Percentiles rank a stretch among this genome's conserved stretches.
phyloP scores from a whole-genome alignment of 2,113 vertebrate species.

The Asarcornis scutulata region DNA sequence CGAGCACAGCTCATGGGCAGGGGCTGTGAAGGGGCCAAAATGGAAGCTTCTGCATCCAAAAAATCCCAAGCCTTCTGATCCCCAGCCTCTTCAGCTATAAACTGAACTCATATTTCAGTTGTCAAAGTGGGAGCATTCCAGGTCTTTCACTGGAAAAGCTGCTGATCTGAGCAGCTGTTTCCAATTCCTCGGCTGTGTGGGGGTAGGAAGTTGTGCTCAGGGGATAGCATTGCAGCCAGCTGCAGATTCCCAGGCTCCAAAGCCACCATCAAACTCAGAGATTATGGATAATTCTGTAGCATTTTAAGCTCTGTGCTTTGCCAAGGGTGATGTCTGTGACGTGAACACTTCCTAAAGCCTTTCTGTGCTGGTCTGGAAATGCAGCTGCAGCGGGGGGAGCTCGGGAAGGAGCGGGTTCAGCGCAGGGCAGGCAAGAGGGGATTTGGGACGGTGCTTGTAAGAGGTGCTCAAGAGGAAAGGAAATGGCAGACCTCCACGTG shows the following conservation, averaged over 20 bases:
- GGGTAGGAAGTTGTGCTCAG: not conserved
- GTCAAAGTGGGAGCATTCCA: not conserved
- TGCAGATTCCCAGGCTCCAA: not conserved
- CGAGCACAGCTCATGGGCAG: not conserved
- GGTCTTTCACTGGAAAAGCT: constrained; percentile 6
- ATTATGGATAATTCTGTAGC: not conserved
- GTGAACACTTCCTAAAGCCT: not conserved
- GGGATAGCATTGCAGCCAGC: not conserved
- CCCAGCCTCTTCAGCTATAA: not conserved
- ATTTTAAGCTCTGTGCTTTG: not conserved
- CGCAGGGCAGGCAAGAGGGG: not conserved
- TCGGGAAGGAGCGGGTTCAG: rapidly evolving
- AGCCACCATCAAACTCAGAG: not conserved
- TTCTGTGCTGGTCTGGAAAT: rapidly evolving
- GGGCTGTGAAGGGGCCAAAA: not conserved
- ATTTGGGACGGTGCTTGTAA: not conserved
- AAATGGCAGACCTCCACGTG: not conserved
- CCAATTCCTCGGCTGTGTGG: not conserved
- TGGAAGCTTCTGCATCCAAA: not conserved
- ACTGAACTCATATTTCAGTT: rapidly evolving
- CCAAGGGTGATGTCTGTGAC: not conserved
- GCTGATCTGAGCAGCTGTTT: not conserved
- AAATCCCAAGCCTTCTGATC: not conserved
- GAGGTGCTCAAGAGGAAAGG: not conserved
- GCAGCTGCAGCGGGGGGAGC: rapidly evolving